Percentiles rank a stretch among this genome's conserved stretches.
These are phyloP conservation scores for Notolepis coatsorum DNA, from an alignment of 2,797 vertebrate genomes.

Conservation along the genomic window DNA sequence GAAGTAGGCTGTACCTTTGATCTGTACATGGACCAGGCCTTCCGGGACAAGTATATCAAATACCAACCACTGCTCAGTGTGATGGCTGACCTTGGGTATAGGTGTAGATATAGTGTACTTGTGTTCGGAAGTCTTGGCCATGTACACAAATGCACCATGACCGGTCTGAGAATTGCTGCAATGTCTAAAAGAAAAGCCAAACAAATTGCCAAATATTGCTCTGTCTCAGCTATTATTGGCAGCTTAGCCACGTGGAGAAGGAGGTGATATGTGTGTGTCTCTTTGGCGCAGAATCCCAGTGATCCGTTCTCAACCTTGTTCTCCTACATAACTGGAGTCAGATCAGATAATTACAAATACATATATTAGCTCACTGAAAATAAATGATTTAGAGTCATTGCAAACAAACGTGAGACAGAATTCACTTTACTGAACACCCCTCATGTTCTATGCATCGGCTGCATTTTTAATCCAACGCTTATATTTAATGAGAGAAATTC, in stretches of 20 bases:
- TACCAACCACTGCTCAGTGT: too few relatives aligned
- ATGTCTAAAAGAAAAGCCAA: background rate
- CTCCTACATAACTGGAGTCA: constrained; percentile 33
- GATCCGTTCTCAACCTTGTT: constrained; percentile 33
- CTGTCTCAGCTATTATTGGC: too few relatives aligned
- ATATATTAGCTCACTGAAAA: constrained; percentile 57
- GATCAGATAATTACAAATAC: constrained; percentile 57
- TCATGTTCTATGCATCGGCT: constrained; percentile 79
- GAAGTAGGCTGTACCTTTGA: too few relatives aligned
- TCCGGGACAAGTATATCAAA: too few relatives aligned
- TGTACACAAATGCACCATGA: background rate
- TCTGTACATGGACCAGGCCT: too few relatives aligned
- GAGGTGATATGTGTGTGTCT: constrained; percentile 18
- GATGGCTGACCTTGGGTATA: too few relatives aligned
- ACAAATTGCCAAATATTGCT: background rate
- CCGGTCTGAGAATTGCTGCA: background rate
- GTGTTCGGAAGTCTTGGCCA: too few relatives aligned
- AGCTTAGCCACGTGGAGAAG: too few relatives aligned
- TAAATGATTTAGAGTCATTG: constrained; percentile 59
- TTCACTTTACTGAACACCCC: constrained; percentile 52
- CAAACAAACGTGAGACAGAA: constrained; percentile 57
- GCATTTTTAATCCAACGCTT: constrained; percentile 76
- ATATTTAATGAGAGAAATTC: constrained; percentile 84
- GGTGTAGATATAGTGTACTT: too few relatives aligned
- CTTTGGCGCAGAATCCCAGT: constrained; percentile 46